A percentile compares a stretch with the other conserved stretches of the same genome.
Evolutionary conservation across 2,888 invertebrate genomes (phyloP).

Genomic region (Chloromyia formosa): DNA sequence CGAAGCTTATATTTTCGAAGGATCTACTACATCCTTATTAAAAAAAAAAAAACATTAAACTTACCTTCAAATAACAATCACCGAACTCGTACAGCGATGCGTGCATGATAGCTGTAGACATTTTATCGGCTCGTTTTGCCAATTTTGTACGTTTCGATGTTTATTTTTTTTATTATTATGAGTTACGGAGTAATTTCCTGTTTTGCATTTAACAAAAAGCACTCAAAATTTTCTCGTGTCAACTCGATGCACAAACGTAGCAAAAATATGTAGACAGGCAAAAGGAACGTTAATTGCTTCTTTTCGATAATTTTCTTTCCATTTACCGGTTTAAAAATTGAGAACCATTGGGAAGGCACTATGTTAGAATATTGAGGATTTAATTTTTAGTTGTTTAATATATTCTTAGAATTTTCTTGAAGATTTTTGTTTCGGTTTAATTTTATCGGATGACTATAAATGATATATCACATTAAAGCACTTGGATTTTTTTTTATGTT

Average conservation of each 20-base stretch:
- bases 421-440: too few species aligned
- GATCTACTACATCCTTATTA: too few species aligned
- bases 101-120: conserved; percentile 50
- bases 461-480: conserved; percentile 5
- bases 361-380: too few species aligned
- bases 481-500: background rate
- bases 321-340: too few species aligned
- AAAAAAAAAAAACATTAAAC: background rate
- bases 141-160: conserved; percentile 11
- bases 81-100: conserved; percentile 49
- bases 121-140: conserved; percentile 42
- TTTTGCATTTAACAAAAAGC: background rate
- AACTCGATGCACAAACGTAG: background rate
- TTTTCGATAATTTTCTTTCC: background rate
- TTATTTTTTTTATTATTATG: background rate
- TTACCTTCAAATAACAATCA: conserved; percentile 48
- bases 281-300: background rate
- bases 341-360: too few species aligned
- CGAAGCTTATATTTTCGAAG: too few species aligned
- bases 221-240: conserved; percentile 3
- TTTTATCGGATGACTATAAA: conserved; percentile 1
- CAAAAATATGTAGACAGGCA: background rate
- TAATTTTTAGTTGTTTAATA: too few species aligned
- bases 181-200: background rate
- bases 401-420: too few species aligned